Evolutionary conservation across 2,797 vertebrate species (phyloP).

Genomic region (Neosilurus mollespiculum): DNA sequence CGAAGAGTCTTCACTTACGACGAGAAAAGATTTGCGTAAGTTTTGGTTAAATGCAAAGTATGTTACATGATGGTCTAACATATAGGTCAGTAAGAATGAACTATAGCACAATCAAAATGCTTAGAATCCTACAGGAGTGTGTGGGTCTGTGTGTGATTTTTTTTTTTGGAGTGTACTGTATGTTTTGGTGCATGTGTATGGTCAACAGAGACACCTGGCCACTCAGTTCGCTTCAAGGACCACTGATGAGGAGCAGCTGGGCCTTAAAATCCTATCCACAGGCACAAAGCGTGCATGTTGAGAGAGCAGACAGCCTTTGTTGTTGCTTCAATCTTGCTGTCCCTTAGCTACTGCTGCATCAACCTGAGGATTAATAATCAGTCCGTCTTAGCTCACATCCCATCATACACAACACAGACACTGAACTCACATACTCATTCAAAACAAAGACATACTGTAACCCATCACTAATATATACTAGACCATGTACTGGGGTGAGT

Average conservation of each 20-base stretch:
- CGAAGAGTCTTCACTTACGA: not conserved
- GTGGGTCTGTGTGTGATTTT: not conserved
- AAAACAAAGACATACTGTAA: not conserved
- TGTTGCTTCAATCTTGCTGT: not conserved
- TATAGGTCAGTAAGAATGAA: not conserved
- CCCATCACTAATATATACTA: not conserved
- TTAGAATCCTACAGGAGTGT: not conserved
- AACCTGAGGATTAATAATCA: slow-evolving; percentile 27
- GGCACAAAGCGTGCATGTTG: not conserved
- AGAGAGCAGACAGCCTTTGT: slow-evolving; percentile 16
- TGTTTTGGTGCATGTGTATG: not conserved
- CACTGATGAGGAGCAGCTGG: slow-evolving; percentile 69
- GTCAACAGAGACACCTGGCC: slow-evolving; percentile 67
- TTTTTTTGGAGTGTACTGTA: not conserved
- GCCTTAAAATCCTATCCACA: slow-evolving; percentile 43
- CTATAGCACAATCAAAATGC: not conserved
- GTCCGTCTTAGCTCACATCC: not conserved
- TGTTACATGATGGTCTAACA: not conserved
- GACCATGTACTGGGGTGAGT: not conserved
- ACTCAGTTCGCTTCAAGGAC: slow-evolving; percentile 48
- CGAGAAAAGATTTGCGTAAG: not conserved
- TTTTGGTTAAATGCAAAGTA: slow-evolving; percentile 20
- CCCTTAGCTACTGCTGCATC: slow-evolving; percentile 5
- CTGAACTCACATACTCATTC: not conserved
- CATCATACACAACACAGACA: not conserved